These are phyloP conservation scores for Calameuta pallipes DNA, from an alignment of 2,888 invertebrate species.

Conservation along the genomic window DNA sequence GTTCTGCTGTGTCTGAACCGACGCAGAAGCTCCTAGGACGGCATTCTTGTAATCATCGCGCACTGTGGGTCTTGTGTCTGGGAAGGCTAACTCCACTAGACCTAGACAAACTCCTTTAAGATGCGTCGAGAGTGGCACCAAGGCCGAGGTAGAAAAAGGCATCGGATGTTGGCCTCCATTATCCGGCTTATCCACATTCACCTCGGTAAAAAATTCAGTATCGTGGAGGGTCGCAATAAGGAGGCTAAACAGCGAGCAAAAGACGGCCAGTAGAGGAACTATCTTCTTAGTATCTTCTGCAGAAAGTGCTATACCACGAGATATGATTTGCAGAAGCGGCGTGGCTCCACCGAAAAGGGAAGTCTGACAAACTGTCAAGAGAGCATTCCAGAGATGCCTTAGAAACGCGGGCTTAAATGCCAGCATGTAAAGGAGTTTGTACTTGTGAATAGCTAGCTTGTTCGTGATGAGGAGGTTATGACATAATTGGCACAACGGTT, in stretches of 20 bases:
- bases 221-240: slow-evolving; percentile 87
- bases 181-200: slow-evolving; percentile 41
- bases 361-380: slow-evolving; percentile 66
- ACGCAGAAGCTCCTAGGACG: slow-evolving; percentile 50
- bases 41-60: slow-evolving; percentile 74
- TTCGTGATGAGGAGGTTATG: slow-evolving; percentile 86
- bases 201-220: slow-evolving; percentile 80
- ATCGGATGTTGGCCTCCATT: slow-evolving; percentile 62
- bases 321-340: slow-evolving; percentile 74
- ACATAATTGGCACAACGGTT: slow-evolving; percentile 81
- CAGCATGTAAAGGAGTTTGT: slow-evolving; percentile 82
- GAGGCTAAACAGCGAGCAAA: slow-evolving; percentile 85
- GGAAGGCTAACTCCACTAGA: slow-evolving; percentile 87
- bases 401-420: slow-evolving; percentile 84
- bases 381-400: slow-evolving; percentile 77
- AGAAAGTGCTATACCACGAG: slow-evolving; percentile 74
- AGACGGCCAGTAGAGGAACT: slow-evolving; percentile 83
- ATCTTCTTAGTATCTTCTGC: slow-evolving; percentile 75
- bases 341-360: slow-evolving; percentile 69
- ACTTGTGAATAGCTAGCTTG: slow-evolving; percentile 85
- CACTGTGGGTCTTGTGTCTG: slow-evolving; percentile 77
- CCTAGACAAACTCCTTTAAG: slow-evolving; percentile 86
- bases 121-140: slow-evolving; percentile 78
- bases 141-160: slow-evolving; percentile 81
- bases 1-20: slow-evolving; percentile 52